phyloP scores from a whole-genome alignment of 1,140 invertebrate genomes.

The Rhyzopertha dominica region DNA sequence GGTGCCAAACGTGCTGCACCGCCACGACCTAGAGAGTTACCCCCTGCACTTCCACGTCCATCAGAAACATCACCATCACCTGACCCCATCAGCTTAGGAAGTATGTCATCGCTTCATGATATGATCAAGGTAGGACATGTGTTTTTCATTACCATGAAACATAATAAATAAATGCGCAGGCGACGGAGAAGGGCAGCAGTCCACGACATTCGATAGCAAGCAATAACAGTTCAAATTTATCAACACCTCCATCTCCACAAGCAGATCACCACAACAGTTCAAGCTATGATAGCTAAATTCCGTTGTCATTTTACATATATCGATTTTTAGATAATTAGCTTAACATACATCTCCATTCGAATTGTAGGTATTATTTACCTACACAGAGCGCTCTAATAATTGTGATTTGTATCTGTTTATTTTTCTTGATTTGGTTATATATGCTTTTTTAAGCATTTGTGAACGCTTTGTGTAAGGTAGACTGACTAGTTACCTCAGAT shows the following conservation, averaged over 20 bases:
- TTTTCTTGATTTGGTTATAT: not conserved
- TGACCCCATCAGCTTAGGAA: slow-evolving; percentile 60
- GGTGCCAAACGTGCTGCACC: slow-evolving; percentile 55
- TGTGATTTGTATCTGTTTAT: slow-evolving; percentile 4
- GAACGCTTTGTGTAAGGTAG: slow-evolving; percentile 19
- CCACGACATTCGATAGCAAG: slow-evolving; percentile 72
- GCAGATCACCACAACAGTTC: slow-evolving; percentile 65
- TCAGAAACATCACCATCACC: slow-evolving; percentile 50
- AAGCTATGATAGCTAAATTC: slow-evolving; percentile 55
- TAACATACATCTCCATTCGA: slow-evolving; percentile 6
- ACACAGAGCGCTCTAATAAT: slow-evolving; percentile 14
- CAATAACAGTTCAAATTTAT: slow-evolving; percentile 75
- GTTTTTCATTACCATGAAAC: slow-evolving; percentile 2
- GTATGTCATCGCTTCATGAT: slow-evolving; percentile 69
- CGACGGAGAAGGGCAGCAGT: slow-evolving; percentile 38
- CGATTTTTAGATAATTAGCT: slow-evolving; percentile 8
- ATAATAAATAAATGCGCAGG: slow-evolving; percentile 24
- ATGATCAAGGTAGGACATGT: slow-evolving; percentile 56
- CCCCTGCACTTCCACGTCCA: slow-evolving; percentile 54
- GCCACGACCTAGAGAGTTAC: slow-evolving; percentile 55
- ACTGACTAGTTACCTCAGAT: slow-evolving; percentile 36
- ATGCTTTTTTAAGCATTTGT: slow-evolving; percentile 4
- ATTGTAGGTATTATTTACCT: slow-evolving; percentile 9
- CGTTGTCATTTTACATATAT: slow-evolving; percentile 8
- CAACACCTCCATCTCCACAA: slow-evolving; percentile 70